Evolutionary conservation across 2,888 invertebrate genomes (phyloP).

Genomic region (Lordiphosa andalusiaca): DNA sequence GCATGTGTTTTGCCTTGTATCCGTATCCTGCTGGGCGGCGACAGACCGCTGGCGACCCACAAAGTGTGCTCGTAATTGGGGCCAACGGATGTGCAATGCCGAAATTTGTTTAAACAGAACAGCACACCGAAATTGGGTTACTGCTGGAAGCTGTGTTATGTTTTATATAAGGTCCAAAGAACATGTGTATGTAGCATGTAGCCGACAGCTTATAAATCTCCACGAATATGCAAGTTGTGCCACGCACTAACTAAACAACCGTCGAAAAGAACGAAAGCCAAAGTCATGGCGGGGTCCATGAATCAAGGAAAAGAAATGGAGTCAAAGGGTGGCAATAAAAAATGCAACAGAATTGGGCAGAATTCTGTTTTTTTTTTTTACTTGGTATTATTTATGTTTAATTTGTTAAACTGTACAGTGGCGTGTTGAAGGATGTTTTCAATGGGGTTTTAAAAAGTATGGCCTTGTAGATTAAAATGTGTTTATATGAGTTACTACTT

Average conservation of each 20-base stretch:
- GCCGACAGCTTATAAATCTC: slow-evolving; percentile 50
- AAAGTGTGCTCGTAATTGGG: slow-evolving; percentile 18
- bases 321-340: no score
- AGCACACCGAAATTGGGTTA: slow-evolving; percentile 62
- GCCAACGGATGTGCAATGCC: slow-evolving; percentile 36
- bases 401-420: no score
- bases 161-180: slow-evolving; percentile 15
- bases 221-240: slow-evolving; percentile 47
- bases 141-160: slow-evolving; percentile 47
- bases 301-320: slow-evolving; percentile 27
- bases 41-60: slow-evolving; percentile 23
- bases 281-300: slow-evolving; percentile 38
- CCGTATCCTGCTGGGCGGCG: slow-evolving; percentile 28
- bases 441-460: no score
- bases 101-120: slow-evolving; percentile 60
- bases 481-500: no score
- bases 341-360: slow-evolving; percentile 10
- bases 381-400: no score
- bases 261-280: slow-evolving; percentile 17
- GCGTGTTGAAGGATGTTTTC: no score
- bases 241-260: slow-evolving; percentile 27
- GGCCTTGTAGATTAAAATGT: no score
- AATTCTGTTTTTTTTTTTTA: no score
- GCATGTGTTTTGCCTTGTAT: slow-evolving; percentile 2
- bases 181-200: slow-evolving; percentile 32